A percentile compares a stretch with the other conserved stretches of the same genome.
phyloP scores from a whole-genome alignment of 2,113 vertebrate genomes.

The Monarcha castaneiventris region DNA sequence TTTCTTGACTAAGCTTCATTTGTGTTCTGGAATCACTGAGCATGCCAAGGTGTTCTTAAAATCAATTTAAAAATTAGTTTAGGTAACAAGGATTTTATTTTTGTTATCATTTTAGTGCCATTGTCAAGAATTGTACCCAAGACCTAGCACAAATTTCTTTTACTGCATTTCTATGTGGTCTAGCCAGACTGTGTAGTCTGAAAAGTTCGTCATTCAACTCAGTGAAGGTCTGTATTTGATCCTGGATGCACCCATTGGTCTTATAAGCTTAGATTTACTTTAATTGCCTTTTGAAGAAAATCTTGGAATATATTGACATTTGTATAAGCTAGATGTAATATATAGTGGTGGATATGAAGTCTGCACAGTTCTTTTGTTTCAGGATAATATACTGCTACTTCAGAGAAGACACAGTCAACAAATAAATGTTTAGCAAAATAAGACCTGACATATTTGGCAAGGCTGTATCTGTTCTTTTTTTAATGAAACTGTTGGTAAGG shows the following conservation, averaged over 20 bases:
- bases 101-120: neutral
- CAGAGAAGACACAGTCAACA: neutral
- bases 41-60: neutral
- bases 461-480: neutral
- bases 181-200: neutral
- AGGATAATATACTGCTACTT: neutral
- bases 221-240: neutral
- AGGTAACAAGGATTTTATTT: neutral
- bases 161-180: neutral
- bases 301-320: neutral
- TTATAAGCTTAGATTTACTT: neutral
- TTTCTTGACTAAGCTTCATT: neutral
- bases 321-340: neutral
- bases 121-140: neutral
- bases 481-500: neutral
- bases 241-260: neutral
- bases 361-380: neutral
- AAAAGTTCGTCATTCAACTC: neutral
- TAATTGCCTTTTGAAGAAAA: neutral
- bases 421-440: neutral
- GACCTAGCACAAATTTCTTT: neutral
- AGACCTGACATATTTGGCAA: neutral
- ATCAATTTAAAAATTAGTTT: neutral
- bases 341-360: neutral
- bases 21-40: neutral